Base-by-base conservation (phyloP, 1,140 invertebrate species). In the Bursaphelenchus mucronatus region DNA sequence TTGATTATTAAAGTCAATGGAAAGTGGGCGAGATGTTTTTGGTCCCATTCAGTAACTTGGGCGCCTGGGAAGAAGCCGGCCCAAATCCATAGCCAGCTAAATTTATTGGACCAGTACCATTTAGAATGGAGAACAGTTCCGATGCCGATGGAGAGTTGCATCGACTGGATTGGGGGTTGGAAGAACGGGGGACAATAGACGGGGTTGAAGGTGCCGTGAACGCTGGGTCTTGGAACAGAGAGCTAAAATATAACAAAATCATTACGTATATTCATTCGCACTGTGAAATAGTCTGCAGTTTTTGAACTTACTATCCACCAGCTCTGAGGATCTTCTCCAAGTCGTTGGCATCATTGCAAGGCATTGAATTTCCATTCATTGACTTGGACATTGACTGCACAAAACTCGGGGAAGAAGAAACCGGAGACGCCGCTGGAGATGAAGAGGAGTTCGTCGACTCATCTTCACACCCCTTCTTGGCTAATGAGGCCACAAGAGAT, bases 401-500 rank as follows among this genome's bases (percentile, higher is more conserved):
- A 30, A 30, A 30, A 5, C 30, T 30, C 30, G 30, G 30, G 30
- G 30, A 30, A 30, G 30, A 30, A 30, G 30, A 30, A 30, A 30
- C 30, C 30, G 30, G 57, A 59, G 11, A 19, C 5, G 9, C 57
- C 1, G 11, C 47, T 44, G 15, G 57, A 59, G 13, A 39, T 9
- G 40, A 59, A 59, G 11, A 39, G 40, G 40, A 30, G 30, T 30
- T 30, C 1, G 30, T 30, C 30, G 30, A 30, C 30, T 5, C 30
- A 30, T 30, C 30, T 30, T 30, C 30, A 5, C 30, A 30, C 5
- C 30, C 30, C 30, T 30, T 30, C 30, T 59, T 59, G 19, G 57
- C 57, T 11, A 59, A 39, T 39, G 57, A 59, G 13, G 57, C 57
- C 17, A 59, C 57, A 45, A 59, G 57, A n/a, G 57, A 59, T 44